These are phyloP conservation scores for Spondyliosoma cantharus DNA, from an alignment of 2,797 vertebrate genomes.

Conservation along the genomic window DNA sequence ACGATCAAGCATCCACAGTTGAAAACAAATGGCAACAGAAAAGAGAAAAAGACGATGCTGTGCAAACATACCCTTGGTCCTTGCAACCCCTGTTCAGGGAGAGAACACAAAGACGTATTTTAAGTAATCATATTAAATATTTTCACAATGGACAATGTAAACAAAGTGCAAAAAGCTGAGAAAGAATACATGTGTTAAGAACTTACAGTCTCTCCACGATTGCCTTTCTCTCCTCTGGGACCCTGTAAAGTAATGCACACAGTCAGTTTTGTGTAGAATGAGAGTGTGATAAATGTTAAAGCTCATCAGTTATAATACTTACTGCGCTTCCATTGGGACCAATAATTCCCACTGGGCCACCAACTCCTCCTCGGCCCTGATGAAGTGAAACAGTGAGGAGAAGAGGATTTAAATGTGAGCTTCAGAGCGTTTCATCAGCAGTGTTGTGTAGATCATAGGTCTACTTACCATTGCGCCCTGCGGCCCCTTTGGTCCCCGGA, in stretches of 20 bases:
- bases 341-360: conserved; percentile 89
- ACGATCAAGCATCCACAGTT: conserved; percentile 10
- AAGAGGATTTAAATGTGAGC: conserved; percentile 10
- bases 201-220: conserved; percentile 90
- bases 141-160: conserved; percentile 8
- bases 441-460: neutral
- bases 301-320: conserved; percentile 70
- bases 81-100: conserved; percentile 88
- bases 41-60: neutral
- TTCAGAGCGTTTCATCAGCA: neutral
- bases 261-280: conserved; percentile 34
- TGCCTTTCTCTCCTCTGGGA: conserved; percentile 92
- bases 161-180: neutral
- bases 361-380: conserved; percentile 91
- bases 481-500: conserved; percentile 92
- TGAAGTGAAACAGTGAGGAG: conserved; percentile 22
- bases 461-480: conserved; percentile 89
- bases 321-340: conserved; percentile 91
- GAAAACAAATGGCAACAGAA: conserved; percentile 21
- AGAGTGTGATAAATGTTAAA: conserved; percentile 8
- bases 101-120: conserved; percentile 19
- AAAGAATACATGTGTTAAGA: neutral
- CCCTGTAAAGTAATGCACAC: conserved; percentile 82
- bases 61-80: conserved; percentile 90
- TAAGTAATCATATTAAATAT: conserved; percentile 24